Base-by-base conservation (phyloP, 2,888 invertebrate genomes). In the Axea sp. region DNA sequence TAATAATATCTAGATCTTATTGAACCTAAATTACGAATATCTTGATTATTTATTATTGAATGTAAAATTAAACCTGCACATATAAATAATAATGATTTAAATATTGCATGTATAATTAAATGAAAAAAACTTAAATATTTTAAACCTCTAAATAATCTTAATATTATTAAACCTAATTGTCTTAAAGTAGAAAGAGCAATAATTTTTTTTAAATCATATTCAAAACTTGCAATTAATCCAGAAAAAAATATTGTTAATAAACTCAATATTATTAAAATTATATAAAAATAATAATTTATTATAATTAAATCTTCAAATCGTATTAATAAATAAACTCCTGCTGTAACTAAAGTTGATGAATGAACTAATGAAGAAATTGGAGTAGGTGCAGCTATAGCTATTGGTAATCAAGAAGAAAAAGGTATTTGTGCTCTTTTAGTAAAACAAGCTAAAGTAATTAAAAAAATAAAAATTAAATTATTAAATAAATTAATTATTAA, bases 381-480 rank as follows among this genome's bases (percentile, higher is more conserved):
- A 0, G 93, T 94, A 24, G 94, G 94, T 35, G 93, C 94, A 0
- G 93, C 92, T 87, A 94, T 94, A 33, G 93, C 93, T 0, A 91
- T 92, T 0, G 94, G 94, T 43, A 94, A 87, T 80, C 94, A 94
- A 37, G 92, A 90, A 73, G 92, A 93, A 92, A 94, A 95, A 39
- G 94, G 94, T 90, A 94, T 91, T 87, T 94, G 94, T 83, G 94
- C 94, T 78, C 93, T 94, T 88, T 94, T 94, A 69, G 93, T 93
- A 88, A 93, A 91, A 51, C 90, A 89, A 0, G 92, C 91, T 11
- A 90, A 47, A 30, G 88, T 55, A 28, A 89, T 49, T 62, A 88
- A 60, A 24, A 88, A 62, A 24, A 88, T 41, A 71, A 85, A 60
- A 3, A 77, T 64, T 49, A 78, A 11, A 14, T 51, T 33, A 11